Base-by-base conservation (phyloP, 2,113 vertebrate species). In the Phoenicopterus ruber region DNA sequence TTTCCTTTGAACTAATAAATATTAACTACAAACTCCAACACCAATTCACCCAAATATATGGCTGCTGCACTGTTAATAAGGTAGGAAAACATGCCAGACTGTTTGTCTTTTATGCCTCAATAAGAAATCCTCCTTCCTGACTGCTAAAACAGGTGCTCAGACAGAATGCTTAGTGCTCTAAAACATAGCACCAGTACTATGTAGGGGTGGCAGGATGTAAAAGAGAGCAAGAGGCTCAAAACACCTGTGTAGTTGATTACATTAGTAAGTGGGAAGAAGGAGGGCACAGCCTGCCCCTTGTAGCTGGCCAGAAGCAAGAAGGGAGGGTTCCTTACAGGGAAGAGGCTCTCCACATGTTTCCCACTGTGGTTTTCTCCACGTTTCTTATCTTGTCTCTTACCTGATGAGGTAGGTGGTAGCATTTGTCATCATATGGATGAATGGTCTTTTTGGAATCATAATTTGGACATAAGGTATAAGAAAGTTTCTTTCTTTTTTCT, bases 1-100 rank as follows among this genome's bases (percentile, higher is more conserved):
- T 83, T 94, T 93, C 32, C 42, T 87, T 82, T 84, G 46, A 81
- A 59, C 10, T 66, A 55, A 50, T 52, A 59, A 91, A 32, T 66
- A 70, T 31, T 55, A 58, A 17, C 17, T 62, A 24, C 26, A 17
- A 52, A 55, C 14, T 82, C 61, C 65, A 78, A 21, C 21, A 59
- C 13, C 38, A 81, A 15, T 81, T 81, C 80, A 78, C 50, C 25
- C 38, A 47, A 62, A 55, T 71, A n/a, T 14, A 28, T 17, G 22
- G 15, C 22, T 80, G 28, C 36, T 54, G n/a, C 17, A n/a, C 15
- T 58, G 8, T 40, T 85, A 26, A 20, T 38, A 31, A 88, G 20
- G 67, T 58, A 71, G 52, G 18, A 91, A 31, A 91, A 71, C n/a
- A 10, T 19, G 10, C 22, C 46, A 58, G 55, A 38, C 6, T 57